Percentiles rank a stretch among this genome's conserved stretches.
Evolutionary conservation across 2,888 invertebrate genomes (phyloP).

Genomic region (Sphecodes monilicornis): DNA sequence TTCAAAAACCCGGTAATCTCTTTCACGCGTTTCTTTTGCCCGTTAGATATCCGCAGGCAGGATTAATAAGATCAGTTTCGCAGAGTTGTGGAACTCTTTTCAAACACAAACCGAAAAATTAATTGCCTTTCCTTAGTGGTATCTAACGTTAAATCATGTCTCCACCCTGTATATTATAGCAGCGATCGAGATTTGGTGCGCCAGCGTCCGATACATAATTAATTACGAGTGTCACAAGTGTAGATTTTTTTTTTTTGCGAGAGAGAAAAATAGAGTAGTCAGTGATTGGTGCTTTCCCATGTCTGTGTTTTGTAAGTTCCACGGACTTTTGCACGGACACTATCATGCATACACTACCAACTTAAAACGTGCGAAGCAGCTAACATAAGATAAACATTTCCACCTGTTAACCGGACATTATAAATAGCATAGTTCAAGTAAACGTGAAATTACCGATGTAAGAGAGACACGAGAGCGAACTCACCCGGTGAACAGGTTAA

Average conservation of each 20-base stretch:
- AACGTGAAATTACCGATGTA: background rate
- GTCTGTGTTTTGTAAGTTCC: conserved; percentile 47
- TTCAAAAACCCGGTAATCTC: conserved; percentile 26
- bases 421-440: background rate
- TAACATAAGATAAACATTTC: conserved; percentile 19
- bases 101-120: conserved; percentile 40
- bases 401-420: conserved; percentile 6
- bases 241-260: background rate
- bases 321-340: conserved; percentile 28
- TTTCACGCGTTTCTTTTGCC: conserved; percentile 28
- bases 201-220: background rate
- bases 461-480: background rate
- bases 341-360: conserved; percentile 48
- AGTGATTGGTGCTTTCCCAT: conserved; percentile 18
- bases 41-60: conserved; percentile 70
- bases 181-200: background rate
- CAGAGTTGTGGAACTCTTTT: conserved; percentile 44
- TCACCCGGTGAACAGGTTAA: background rate
- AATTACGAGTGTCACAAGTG: background rate
- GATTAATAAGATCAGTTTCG: conserved; percentile 74
- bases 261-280: background rate
- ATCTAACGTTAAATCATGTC: background rate
- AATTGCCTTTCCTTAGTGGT: background rate
- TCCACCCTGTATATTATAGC: background rate
- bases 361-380: conserved; percentile 23